Conservation (phyloP, 2,888 invertebrate genomes). For the Aporophyla lueneburgensis region DNA sequence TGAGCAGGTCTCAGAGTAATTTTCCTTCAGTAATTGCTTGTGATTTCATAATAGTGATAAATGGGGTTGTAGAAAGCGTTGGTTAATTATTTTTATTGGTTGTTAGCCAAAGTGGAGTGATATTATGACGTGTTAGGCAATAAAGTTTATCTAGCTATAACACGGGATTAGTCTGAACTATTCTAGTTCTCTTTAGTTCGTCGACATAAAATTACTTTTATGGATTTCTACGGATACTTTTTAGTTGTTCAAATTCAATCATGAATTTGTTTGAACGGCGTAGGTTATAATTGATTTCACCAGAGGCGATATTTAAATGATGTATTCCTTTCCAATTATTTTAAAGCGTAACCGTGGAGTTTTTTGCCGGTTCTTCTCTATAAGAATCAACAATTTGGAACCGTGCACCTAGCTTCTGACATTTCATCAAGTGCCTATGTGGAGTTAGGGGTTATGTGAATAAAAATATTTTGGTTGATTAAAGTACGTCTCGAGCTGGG, state of each 20-base stretch:
- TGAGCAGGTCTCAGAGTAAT: constrained; percentile 51
- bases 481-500: no score
- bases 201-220: constrained; percentile 2
- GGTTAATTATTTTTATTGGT: constrained; percentile 78
- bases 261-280: background rate
- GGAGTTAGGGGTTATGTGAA: no score
- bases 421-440: no score
- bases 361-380: no score
- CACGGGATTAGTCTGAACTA: constrained; percentile 10
- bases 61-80: constrained; percentile 71
- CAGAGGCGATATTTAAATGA: background rate
- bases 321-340: no score
- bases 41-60: constrained; percentile 84
- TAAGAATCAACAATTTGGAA: no score
- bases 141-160: constrained; percentile 39
- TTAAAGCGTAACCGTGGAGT: no score
- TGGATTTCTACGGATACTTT: background rate
- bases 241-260: background rate
- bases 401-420: no score
- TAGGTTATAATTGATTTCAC: background rate
- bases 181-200: constrained; percentile 9
- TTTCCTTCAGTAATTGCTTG: constrained; percentile 77
- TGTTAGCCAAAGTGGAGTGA: constrained; percentile 48
- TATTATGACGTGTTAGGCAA: constrained; percentile 40
- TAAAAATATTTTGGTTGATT: no score